Base-by-base conservation (phyloP, 2,888 invertebrate genomes). In the Timandra comae region DNA sequence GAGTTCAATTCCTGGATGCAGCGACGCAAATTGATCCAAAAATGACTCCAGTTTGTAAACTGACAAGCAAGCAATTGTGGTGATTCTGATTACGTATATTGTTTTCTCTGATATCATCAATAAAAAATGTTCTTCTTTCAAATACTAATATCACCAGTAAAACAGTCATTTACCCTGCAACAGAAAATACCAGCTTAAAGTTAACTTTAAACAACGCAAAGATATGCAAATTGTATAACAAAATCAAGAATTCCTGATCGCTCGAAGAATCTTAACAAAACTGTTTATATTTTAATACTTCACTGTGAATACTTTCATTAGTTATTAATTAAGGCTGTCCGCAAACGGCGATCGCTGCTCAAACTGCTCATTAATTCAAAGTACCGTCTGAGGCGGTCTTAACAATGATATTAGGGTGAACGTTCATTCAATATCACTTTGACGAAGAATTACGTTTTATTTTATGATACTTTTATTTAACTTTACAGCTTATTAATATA, bases 291-390 rank as follows among this genome's bases (percentile, higher is more conserved):
- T 58, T 53, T 58, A 50, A 50, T 46, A 48, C 50, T 46, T 41
- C 48, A 36, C 37, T 38, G 32, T 39, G 39, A n/a, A 33, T 41
- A 35, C 30, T 41, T 61, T 64, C 68, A 71, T 74, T 70, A 69
- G 53, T 56, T 70, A 73, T 74, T 75, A 72, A 74, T 67, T 63
- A 70, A 60, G 56, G 56, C 52, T 49, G 53, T 52, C 61, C 57
- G 52, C 62, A 50, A 56, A 60, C 59, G 52, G 53, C 56, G 54
- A 62, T 64, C 58, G 47, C 24, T 48, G 33, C 57, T 71, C 63
- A 67, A 57, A 43, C 30, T 48, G 37, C 62, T 75, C 68, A 71
- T 76, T 73, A 73, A 75, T 75, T 69, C 75, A 64, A 46, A 58
- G 54, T 50, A 53, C 43, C 56, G 64, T 63, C 67, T 67, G 60